These are phyloP conservation scores for Echinops telfairi DNA, from an alignment of 2,113 vertebrate species.

Conservation along the genomic window DNA sequence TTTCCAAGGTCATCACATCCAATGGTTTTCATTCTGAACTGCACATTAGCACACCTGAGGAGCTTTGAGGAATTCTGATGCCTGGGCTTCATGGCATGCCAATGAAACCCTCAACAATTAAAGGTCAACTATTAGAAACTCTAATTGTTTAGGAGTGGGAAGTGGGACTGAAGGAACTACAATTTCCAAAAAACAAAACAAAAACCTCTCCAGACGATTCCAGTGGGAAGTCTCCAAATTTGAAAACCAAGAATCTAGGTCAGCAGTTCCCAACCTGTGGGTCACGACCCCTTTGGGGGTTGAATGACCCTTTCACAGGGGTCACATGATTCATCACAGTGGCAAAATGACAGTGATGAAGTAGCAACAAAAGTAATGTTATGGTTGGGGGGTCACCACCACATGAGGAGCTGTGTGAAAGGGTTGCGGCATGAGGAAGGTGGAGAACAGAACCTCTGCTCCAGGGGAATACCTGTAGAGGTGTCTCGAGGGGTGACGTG, in stretches of 20 bases:
- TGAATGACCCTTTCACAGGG: no score
- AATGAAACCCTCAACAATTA: background rate
- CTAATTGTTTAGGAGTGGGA: no score
- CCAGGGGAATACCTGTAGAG: background rate
- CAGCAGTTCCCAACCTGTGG: background rate
- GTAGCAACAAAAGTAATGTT: no score
- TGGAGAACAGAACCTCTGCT: no score
- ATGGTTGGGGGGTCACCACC: no score
- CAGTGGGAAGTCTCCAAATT: background rate
- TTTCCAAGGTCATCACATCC: background rate
- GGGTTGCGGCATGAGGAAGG: no score
- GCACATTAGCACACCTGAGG: background rate
- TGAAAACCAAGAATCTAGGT: conserved; percentile 26
- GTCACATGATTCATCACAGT: no score
- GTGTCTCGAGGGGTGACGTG: background rate
- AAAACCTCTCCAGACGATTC: background rate
- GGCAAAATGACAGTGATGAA: no score
- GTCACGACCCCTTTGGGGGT: no score
- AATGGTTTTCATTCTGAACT: conserved; percentile 3
- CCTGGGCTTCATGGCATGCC: background rate
- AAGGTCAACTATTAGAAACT: background rate
- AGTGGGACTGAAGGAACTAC: background rate
- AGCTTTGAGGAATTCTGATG: background rate
- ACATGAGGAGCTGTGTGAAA: no score
- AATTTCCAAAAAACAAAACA: background rate